Conservation (phyloP, 1,140 invertebrate species). For the Camponotus vicinus region DNA sequence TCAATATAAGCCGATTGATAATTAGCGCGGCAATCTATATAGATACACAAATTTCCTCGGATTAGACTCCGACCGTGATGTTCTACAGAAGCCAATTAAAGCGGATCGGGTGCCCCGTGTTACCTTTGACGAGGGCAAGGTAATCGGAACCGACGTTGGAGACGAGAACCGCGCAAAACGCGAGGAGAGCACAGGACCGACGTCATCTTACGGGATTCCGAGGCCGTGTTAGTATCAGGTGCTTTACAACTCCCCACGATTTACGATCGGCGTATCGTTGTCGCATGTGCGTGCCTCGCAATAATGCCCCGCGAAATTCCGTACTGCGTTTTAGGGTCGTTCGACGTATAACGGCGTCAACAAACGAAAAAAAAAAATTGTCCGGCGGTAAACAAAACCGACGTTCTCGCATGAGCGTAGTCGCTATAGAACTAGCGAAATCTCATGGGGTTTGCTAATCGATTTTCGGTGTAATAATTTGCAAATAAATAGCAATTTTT, state of each 20-base stretch:
- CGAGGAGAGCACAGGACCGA: conserved; percentile 13
- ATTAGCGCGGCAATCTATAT: not conserved
- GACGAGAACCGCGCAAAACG: not conserved
- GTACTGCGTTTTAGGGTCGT: not conserved
- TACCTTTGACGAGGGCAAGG: conserved; percentile 63
- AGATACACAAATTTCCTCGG: not conserved
- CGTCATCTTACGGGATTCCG: conserved; percentile 43
- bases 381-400: not conserved
- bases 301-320: conserved; percentile 23
- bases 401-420: not conserved
- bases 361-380: conserved; percentile 3
- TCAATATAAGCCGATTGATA: not conserved
- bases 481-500: no score
- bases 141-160: conserved; percentile 59
- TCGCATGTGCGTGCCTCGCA: conserved; percentile 10
- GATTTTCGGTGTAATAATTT: not conserved
- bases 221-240: conserved; percentile 32
- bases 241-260: conserved; percentile 41
- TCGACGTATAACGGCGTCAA: conserved; percentile 22
- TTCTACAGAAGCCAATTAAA: conserved; percentile 54
- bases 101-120: conserved; percentile 34
- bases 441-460: not conserved
- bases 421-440: not conserved
- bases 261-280: conserved; percentile 42
- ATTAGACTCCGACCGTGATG: conserved; percentile 11